Conservation (phyloP, 2,888 invertebrate species). For the Alloplasta piceator region DNA sequence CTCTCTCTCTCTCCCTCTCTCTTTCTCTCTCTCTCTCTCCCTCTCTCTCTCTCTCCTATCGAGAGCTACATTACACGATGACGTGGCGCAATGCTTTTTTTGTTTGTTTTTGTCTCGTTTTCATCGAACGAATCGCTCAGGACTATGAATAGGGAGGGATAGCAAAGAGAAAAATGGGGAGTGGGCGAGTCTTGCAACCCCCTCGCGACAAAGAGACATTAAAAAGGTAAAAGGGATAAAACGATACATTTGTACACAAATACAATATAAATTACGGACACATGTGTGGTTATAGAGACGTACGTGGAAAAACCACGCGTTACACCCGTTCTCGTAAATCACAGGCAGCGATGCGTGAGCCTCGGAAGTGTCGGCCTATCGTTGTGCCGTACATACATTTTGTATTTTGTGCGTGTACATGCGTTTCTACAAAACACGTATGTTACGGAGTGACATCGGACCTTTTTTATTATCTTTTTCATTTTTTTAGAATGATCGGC, state of each 20-base stretch:
- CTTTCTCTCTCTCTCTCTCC: constrained; percentile 25
- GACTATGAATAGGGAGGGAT: background rate
- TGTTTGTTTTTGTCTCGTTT: constrained; percentile 7
- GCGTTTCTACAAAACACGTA: constrained; percentile 23
- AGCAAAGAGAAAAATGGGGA: constrained; percentile 19
- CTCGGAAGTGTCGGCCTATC: constrained; percentile 72
- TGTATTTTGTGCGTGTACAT: constrained; percentile 36
- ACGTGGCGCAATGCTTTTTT: constrained; percentile 29
- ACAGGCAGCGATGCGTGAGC: constrained; percentile 72
- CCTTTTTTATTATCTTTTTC: no score
- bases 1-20: constrained; percentile 21
- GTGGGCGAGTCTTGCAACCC: constrained; percentile 45
- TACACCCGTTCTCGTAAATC: constrained; percentile 70
- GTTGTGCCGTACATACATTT: constrained; percentile 60
- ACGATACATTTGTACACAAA: constrained; percentile 59
- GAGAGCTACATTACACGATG: constrained; percentile 30
- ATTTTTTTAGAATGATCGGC: constrained; percentile 62
- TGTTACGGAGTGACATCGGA: constrained; percentile 14
- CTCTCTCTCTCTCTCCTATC: constrained; percentile 25
- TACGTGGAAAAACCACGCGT: constrained; percentile 62
- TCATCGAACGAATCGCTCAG: constrained; percentile 20
- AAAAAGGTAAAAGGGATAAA: constrained; percentile 49
- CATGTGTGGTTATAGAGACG: constrained; percentile 62
- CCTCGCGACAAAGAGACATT: constrained; percentile 36
- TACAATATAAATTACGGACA: constrained; percentile 5